phyloP scores from a whole-genome alignment of 2,888 invertebrate genomes.

The Choreutis nemorana region DNA sequence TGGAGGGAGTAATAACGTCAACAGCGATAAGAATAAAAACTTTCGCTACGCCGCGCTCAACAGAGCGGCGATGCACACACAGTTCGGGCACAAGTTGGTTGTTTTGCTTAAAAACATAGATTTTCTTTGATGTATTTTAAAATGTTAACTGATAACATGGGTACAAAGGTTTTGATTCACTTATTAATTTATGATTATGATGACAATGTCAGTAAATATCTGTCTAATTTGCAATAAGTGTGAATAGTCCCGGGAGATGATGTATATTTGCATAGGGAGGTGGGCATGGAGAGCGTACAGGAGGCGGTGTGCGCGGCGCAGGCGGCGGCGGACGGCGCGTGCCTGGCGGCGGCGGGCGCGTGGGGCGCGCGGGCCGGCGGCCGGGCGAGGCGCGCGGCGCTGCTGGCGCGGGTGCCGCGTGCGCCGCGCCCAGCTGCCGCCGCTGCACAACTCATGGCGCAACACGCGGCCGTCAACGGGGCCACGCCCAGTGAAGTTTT shows the following conservation, averaged over 20 bases:
- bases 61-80: slow-evolving; percentile 85
- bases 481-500: slow-evolving; percentile 73
- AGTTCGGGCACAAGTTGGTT: slow-evolving; percentile 82
- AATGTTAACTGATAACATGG: too few relatives aligned
- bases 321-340: slow-evolving; percentile 84
- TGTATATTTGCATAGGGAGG: too few relatives aligned
- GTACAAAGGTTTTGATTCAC: too few relatives aligned
- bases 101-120: too few relatives aligned
- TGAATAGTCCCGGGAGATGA: too few relatives aligned
- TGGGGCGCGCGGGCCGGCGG: slow-evolving; percentile 17
- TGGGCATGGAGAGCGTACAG: slow-evolving; percentile 85
- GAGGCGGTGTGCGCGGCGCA: slow-evolving; percentile 88
- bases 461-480: slow-evolving; percentile 76
- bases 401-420: slow-evolving; percentile 62
- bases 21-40: slow-evolving; percentile 66
- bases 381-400: slow-evolving; percentile 44
- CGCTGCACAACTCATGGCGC: slow-evolving; percentile 82
- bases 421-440: slow-evolving; percentile 63
- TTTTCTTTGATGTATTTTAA: too few relatives aligned
- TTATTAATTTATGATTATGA: too few relatives aligned
- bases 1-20: slow-evolving; percentile 40
- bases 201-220: too few relatives aligned
- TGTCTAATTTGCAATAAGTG: too few relatives aligned
- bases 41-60: slow-evolving; percentile 92
- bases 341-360: slow-evolving; percentile 65